Evolutionary conservation across 2,888 invertebrate species (phyloP).

Genomic region (Volucella inflata): DNA sequence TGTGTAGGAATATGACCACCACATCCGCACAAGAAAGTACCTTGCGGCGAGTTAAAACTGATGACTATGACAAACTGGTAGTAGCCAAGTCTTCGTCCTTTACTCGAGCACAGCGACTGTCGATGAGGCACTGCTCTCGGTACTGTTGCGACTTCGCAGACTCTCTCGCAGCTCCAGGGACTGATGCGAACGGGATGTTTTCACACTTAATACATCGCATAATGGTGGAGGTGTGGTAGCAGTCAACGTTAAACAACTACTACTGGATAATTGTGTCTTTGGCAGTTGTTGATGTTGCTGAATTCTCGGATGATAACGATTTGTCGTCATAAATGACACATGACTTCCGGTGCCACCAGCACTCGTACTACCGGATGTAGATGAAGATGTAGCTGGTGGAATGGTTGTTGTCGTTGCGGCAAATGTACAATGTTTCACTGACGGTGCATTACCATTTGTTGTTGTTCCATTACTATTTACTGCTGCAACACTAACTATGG

Average conservation of each 20-base stretch:
- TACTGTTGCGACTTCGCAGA: slow-evolving; percentile 63
- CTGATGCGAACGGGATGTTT: slow-evolving; percentile 70
- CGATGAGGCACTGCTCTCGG: slow-evolving; percentile 64
- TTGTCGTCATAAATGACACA: slow-evolving; percentile 78
- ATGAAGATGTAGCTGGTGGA: slow-evolving; percentile 76
- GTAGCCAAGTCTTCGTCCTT: background rate
- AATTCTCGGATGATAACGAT: slow-evolving; percentile 61
- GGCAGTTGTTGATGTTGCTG: slow-evolving; percentile 49
- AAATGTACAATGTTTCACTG: slow-evolving; percentile 81
- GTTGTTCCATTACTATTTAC: slow-evolving; percentile 56
- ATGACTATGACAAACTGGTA: slow-evolving; percentile 31
- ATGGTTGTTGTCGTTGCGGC: slow-evolving; percentile 80
- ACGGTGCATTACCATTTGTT: slow-evolving; percentile 59
- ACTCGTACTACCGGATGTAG: background rate
- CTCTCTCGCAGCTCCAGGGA: slow-evolving; percentile 66
- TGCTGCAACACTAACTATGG: slow-evolving; percentile 53
- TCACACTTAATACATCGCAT: slow-evolving; percentile 57
- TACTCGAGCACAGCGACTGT: slow-evolving; percentile 59
- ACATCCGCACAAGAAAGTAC: slow-evolving; percentile 2
- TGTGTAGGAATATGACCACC: background rate
- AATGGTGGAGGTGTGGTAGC: slow-evolving; percentile 78
- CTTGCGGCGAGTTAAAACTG: slow-evolving; percentile 2
- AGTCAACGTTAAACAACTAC: slow-evolving; percentile 66
- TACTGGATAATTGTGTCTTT: slow-evolving; percentile 55
- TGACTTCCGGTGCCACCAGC: slow-evolving; percentile 74